These are phyloP conservation scores for Aspidiotus destructor DNA, from an alignment of 2,888 invertebrate species.

Conservation along the genomic window DNA sequence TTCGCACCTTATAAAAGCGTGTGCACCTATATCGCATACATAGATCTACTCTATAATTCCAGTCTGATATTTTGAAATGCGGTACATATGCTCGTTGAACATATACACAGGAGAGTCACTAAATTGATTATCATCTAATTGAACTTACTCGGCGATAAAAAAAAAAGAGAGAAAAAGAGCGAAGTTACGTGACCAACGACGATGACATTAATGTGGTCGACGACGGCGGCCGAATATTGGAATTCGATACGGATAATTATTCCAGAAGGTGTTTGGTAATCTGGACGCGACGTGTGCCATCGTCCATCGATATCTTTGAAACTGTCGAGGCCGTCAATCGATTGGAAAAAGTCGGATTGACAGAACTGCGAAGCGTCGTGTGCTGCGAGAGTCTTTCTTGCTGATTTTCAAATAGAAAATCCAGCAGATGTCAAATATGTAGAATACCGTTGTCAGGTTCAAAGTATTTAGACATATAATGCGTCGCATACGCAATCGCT, in stretches of 20 bases:
- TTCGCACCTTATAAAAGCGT: too few species aligned
- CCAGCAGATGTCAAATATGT: conserved; percentile 1
- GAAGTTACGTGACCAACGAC: conserved; percentile 7
- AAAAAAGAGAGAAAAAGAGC: not conserved
- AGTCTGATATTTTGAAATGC: not conserved
- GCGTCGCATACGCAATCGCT: not conserved
- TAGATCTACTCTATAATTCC: not conserved
- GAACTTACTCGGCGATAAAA: not conserved
- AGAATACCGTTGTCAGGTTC: not conserved
- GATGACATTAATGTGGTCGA: not conserved
- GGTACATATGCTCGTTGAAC: not conserved
- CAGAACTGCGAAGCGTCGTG: not conserved
- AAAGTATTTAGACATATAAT: conserved; percentile 6
- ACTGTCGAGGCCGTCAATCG: not conserved
- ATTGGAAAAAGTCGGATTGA: not conserved
- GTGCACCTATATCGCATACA: too few species aligned
- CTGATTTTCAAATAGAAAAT: not conserved
- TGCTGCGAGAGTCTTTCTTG: not conserved
- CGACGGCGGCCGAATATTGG: not conserved
- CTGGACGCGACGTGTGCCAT: not conserved
- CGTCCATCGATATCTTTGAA: conserved; percentile 3
- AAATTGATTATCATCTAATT: conserved; percentile 10
- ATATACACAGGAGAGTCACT: not conserved
- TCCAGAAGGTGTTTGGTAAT: conserved; percentile 13
- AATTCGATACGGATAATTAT: conserved; percentile 21